phyloP scores from a whole-genome alignment of 92 coral and sea anemone genomes.

The Zoanthus solanderi region DNA sequence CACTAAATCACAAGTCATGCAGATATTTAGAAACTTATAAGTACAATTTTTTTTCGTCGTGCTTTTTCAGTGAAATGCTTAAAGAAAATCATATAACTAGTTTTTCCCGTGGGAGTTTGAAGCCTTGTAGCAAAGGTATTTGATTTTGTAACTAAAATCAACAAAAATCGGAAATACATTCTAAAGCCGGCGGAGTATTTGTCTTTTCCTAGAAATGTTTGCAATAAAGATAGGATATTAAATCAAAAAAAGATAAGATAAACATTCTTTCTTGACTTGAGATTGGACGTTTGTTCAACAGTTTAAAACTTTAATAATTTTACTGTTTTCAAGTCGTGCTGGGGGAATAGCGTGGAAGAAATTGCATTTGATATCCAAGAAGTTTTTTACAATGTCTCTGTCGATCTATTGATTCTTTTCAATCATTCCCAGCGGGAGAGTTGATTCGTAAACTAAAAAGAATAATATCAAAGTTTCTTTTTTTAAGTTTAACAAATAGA shows the following conservation, averaged over 20 bases:
- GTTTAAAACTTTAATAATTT: slow-evolving; percentile 31
- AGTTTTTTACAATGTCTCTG: not conserved
- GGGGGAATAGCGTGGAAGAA: not conserved
- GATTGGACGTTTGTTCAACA: not conserved
- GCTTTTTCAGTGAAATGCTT: not conserved
- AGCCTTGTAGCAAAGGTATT: not conserved
- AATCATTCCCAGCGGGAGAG: slow-evolving; percentile 12
- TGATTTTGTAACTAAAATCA: not conserved
- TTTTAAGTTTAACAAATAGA: too few species aligned
- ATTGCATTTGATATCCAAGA: not conserved
- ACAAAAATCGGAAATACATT: not conserved
- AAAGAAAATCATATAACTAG: not conserved
- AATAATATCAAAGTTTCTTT: not conserved
- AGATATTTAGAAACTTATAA: not conserved
- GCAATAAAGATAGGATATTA: not conserved
- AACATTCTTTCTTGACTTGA: not conserved
- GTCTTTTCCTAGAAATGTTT: not conserved
- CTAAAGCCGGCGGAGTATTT: not conserved
- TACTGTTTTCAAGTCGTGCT: slow-evolving; percentile 16
- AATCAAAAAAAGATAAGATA: not conserved
- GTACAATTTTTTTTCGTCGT: not conserved
- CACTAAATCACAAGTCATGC: not conserved
- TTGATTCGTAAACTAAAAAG: not conserved
- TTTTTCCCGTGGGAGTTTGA: not conserved
- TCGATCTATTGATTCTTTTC: not conserved